Evolutionary conservation across 2,888 invertebrate genomes (phyloP), one percentile per base, ranked within the genome.

Genomic region (Rotaria macrura): DNA sequence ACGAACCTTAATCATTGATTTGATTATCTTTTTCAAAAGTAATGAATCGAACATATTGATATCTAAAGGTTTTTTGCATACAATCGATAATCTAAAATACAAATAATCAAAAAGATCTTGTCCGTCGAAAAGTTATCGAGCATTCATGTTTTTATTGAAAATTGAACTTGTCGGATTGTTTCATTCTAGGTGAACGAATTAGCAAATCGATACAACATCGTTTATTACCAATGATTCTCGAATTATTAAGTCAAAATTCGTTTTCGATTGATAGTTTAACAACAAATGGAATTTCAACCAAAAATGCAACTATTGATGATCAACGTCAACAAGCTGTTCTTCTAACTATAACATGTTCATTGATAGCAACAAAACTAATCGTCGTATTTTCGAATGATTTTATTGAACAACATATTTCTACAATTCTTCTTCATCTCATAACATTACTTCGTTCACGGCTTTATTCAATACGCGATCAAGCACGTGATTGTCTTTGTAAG

Each of bases 261-360:
- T 74, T 74, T 40, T 74, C 74, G 20, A 74, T 74, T 9, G 74
- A 74, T 74, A n/a, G 74, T 74, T 12, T 74, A 40, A 40, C 43
- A 38, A 40, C 43, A 5, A 74, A 2, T 40, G 43, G 43, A 12
- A 74, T 25, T 7, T 9, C 38, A 74, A 74, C 74, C 2, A 43
- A 74, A 23, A 74, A 38, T 38, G 23, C 74, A 23, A 74, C 74
- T 40, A 40, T 74, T 43, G 74, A 74, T 74, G 74, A 74, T 40
- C 74, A 74, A 38, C 74, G 74, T 74, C 74, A 74, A 74, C 74
- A 74, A 74, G 74, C 74, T 74, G 74, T 74, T 40, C 43, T 74
- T 12, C 9, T 74, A 23, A 74, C 74, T 7, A 38, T 43, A 40
- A 74, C 74, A 40, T 74, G 74, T 74, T 74, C 74, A 23, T 43